Evolutionary conservation across 2,113 vertebrate genomes (phyloP).

Genomic region (Riparia riparia): DNA sequence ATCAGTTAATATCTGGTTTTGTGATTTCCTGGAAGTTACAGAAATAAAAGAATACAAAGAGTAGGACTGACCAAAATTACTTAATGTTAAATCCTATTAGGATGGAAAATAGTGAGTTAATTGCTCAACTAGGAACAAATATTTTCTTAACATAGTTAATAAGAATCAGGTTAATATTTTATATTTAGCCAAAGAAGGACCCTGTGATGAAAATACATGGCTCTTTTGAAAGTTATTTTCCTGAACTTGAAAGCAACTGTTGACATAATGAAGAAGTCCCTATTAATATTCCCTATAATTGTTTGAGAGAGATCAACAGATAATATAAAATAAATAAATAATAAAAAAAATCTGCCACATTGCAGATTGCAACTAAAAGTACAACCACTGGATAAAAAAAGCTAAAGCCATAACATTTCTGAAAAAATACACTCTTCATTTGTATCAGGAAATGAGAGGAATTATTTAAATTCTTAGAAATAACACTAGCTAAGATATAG

Average conservation of each 20-base stretch:
- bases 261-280: not conserved
- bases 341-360: accelerated
- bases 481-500: not conserved
- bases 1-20: not conserved
- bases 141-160: not conserved
- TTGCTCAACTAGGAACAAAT: not conserved
- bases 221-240: not conserved
- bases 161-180: not conserved
- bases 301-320: not conserved
- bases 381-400: not conserved
- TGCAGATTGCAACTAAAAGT: not conserved
- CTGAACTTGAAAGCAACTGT: not conserved
- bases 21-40: not conserved
- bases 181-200: not conserved
- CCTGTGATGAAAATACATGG: not conserved
- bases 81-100: not conserved
- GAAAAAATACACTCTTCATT: not conserved
- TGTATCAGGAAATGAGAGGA: not conserved
- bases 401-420: not conserved
- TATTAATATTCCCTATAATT: not conserved
- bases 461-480: not conserved
- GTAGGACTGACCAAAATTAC: not conserved
- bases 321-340: not conserved
- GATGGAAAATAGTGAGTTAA: not conserved
- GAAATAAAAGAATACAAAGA: not conserved